Evolutionary conservation across 2,797 vertebrate species (phyloP).

Genomic region (Acipenser oxyrinchus): DNA sequence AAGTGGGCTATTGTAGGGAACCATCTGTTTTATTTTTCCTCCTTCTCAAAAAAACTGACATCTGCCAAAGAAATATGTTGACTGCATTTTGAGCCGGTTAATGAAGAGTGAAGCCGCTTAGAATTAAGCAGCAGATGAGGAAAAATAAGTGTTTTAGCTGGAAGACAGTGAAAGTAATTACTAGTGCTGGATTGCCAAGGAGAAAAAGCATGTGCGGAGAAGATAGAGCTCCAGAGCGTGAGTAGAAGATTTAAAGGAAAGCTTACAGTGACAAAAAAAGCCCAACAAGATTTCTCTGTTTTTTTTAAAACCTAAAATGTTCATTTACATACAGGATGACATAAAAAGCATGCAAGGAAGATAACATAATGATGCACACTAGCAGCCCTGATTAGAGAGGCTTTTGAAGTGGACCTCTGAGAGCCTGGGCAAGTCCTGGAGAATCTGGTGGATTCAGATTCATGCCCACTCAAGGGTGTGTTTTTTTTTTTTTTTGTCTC

Average conservation of each 20-base stretch:
- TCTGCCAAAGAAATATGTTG: constrained; percentile 33
- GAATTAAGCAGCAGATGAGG: constrained; percentile 32
- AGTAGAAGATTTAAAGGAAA: constrained; percentile 13
- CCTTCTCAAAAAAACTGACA: constrained; percentile 19
- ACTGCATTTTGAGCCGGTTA: constrained; percentile 39
- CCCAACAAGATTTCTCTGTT: constrained; percentile 3
- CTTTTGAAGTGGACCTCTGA: constrained; percentile 4
- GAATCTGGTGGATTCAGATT: constrained; percentile 1
- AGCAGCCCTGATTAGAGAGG: background rate
- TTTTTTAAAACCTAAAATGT: constrained; percentile 5
- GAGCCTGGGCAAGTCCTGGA: background rate
- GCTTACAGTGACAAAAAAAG: constrained; percentile 10
- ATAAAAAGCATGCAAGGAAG: background rate
- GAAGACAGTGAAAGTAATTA: constrained; percentile 36
- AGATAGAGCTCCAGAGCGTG: constrained; percentile 8
- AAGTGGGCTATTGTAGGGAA: background rate
- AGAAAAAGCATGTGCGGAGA: constrained; percentile 15
- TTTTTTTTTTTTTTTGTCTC: too few relatives aligned
- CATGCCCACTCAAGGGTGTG: background rate
- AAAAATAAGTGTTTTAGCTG: constrained; percentile 26
- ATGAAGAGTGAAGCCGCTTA: constrained; percentile 35
- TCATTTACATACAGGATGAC: constrained; percentile 1
- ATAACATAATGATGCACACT: constrained; percentile 2
- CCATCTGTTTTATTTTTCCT: constrained; percentile 23
- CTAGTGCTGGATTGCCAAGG: constrained; percentile 29